Evolutionary conservation across 1,140 invertebrate species (phyloP), one percentile per base, ranked within the genome.

Genomic region (Megathymus violae): DNA sequence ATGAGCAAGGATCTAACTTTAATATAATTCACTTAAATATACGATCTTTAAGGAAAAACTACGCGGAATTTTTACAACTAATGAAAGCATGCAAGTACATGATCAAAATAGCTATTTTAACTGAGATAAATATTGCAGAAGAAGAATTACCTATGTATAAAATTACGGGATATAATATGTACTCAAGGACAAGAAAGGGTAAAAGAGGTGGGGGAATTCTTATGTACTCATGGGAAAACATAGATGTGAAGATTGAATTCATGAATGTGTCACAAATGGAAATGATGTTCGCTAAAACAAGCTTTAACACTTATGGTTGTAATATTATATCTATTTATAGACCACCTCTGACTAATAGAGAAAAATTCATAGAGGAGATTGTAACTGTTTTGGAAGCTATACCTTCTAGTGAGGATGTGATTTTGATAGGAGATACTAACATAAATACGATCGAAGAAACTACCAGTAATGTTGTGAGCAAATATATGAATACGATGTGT

Each of bases 1-100:
- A 36, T 11, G 11, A 36, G n/a, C n/a, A 11, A 11, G 11, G 34
- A 1, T n/a, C n/a, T 3, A 10, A 36, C 4, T 36, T 36, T 11
- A 62, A 51, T 17, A 51, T 10, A 43, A 69, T 31, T 11, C 51
- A 54, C 17, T 54, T 54, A 27, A 54, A 54, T 54, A 54, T 54
- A 41, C 4, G 51, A 41, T 54, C 51, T 1, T 27, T 54, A 5
- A 54, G 51, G 22, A 54, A 54, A 14, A 54, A 54, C 15, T 54
- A 27, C 27, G 17, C 38, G n/a, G 40, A 54, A 13, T 54, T 54
- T 25, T 3, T 13, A 7, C 9, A 27, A 43, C n/a, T 54, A 25
- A 3, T 54, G 15, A 17, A 10, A 41, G 40, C 25, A 9, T 41
- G 36, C 13, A 13, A 43, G 4, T 4, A 27, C 11, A 54, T 4